These are phyloP conservation scores for Macrochelys suwanniensis DNA, from an alignment of 2,797 vertebrate genomes.

Conservation along the genomic window DNA sequence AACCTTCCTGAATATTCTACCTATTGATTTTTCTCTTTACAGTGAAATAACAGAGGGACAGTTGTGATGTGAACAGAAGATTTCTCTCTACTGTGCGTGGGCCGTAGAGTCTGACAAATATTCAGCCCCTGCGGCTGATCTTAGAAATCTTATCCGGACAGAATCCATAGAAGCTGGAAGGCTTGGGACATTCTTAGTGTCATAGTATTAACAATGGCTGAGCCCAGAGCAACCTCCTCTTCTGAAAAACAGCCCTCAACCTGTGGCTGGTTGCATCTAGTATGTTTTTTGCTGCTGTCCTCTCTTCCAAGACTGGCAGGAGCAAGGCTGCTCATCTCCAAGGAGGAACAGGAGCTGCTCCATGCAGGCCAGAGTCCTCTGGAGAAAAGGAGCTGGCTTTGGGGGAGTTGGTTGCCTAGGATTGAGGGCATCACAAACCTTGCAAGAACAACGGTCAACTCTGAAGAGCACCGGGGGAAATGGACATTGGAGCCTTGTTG, in stretches of 20 bases:
- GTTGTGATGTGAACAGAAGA: not conserved
- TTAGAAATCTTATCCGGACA: not conserved
- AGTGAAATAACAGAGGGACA: conserved; percentile 3
- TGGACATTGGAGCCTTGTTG: fast-evolving
- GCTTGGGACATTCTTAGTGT: not conserved
- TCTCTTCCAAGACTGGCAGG: not conserved
- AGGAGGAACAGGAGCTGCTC: not conserved
- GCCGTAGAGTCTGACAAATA: not conserved
- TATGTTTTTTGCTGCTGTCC: not conserved
- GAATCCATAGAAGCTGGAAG: not conserved
- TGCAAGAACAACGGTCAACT: not conserved
- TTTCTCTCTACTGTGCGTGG: not conserved
- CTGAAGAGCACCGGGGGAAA: fast-evolving
- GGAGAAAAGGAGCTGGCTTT: not conserved
- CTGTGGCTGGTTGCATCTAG: not conserved
- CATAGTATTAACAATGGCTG: not conserved
- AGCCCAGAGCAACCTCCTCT: not conserved
- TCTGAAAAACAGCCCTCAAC: not conserved
- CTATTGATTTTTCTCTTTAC: not conserved
- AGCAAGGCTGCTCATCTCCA: not conserved
- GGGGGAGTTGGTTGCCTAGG: not conserved
- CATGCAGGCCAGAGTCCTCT: not conserved
- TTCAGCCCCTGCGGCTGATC: not conserved
- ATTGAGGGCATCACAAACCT: not conserved
- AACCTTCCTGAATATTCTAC: not conserved